Conservation (phyloP, 2,113 vertebrate genomes). For the Anolis carolinensis region DNA sequence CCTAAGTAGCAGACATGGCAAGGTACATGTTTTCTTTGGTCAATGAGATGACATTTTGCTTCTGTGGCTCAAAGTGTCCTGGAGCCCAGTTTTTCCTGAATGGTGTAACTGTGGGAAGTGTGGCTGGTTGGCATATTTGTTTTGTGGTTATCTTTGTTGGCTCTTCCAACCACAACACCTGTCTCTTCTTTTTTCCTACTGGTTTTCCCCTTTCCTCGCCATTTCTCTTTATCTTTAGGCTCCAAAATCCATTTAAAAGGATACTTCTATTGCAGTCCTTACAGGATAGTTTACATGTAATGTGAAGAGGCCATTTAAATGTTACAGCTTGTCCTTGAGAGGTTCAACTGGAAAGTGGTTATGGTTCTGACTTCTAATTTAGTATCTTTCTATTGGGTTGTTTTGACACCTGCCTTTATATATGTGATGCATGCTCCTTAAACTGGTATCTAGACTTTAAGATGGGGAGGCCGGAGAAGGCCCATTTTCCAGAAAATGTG, state of each 20-base stretch:
- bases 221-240: not conserved
- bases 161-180: not conserved
- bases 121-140: not conserved
- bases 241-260: not conserved
- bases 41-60: not conserved
- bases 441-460: not conserved
- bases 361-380: slow-evolving; percentile 2
- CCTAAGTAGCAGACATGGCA: not conserved
- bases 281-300: slow-evolving; percentile 7
- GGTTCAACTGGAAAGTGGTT: not conserved
- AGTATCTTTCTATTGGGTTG: not conserved
- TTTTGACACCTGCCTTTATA: not conserved
- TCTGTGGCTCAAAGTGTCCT: not conserved
- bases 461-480: too few relatives aligned
- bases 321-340: slow-evolving; percentile 8
- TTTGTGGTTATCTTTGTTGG: slow-evolving; percentile 9
- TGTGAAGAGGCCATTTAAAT: slow-evolving; percentile 18
- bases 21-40: slow-evolving; percentile 23
- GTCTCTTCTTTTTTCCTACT: not conserved
- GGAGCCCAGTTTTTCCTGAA: not conserved
- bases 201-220: not conserved
- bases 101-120: not conserved
- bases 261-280: not conserved
- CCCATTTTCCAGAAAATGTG: too few relatives aligned
- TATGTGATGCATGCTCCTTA: slow-evolving; percentile 2